phyloP scores from a whole-genome alignment of 2,113 vertebrate genomes.

The Neopipo cinnamomea region DNA sequence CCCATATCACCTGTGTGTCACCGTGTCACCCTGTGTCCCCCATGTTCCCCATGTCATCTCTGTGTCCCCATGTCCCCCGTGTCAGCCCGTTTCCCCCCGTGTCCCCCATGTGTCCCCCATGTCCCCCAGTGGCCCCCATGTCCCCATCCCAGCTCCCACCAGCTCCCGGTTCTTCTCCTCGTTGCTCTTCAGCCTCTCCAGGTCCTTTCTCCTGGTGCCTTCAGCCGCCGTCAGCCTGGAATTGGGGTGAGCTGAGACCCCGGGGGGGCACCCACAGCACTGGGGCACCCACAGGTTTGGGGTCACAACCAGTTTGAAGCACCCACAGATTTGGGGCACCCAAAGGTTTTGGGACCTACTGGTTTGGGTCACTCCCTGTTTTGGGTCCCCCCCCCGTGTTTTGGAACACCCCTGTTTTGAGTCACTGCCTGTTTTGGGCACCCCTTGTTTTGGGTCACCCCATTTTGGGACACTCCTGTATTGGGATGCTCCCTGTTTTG shows the following conservation, averaged over 20 bases:
- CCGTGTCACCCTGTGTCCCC: too few species aligned
- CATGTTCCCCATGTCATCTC: not conserved
- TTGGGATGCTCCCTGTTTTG: too few species aligned
- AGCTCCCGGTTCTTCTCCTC: slow-evolving; percentile 2
- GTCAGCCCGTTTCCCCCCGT: too few species aligned
- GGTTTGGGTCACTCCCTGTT: too few species aligned
- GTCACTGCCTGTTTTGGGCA: not conserved
- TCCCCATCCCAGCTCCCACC: not conserved
- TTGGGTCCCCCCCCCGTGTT: too few species aligned
- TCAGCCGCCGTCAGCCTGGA: slow-evolving; percentile 79
- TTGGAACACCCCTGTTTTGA: not conserved
- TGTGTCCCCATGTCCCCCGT: not conserved
- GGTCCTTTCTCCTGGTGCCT: slow-evolving; percentile 79
- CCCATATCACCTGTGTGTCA: too few species aligned
- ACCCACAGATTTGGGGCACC: not conserved
- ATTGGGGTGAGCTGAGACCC: not conserved
- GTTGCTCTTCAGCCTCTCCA: slow-evolving; percentile 70
- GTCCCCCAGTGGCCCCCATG: too few species aligned
- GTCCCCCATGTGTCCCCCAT: too few species aligned
- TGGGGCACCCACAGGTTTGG: not conserved
- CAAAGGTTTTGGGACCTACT: not conserved
- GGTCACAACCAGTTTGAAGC: too few species aligned
- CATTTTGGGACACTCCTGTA: not conserved
- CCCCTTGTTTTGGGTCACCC: not conserved
- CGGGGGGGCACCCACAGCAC: fast-evolving